These are phyloP conservation scores for Calyptommatus sinebrachiatus DNA, from an alignment of 2,113 vertebrate species.

Conservation along the genomic window DNA sequence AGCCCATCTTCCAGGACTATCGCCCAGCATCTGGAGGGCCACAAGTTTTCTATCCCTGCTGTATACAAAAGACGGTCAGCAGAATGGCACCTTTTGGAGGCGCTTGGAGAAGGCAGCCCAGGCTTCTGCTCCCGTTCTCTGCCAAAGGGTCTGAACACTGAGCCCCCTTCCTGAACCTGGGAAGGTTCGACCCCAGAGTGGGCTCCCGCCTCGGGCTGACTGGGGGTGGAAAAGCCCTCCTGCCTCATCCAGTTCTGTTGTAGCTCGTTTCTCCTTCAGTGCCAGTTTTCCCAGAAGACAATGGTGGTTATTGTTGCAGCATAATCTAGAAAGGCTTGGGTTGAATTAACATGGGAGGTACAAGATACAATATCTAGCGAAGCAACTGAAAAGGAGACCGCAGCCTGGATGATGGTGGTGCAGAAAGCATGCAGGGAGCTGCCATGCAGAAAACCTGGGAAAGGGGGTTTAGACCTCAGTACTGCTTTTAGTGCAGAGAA, in stretches of 20 bases:
- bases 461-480: constrained; percentile 36
- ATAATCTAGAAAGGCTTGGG: constrained; percentile 64
- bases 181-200: background rate
- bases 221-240: background rate
- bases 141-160: background rate
- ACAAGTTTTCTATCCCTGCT: background rate
- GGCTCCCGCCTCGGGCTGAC: background rate
- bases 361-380: constrained; percentile 62
- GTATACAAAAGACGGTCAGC: constrained; percentile 12
- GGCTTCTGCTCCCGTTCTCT: background rate
- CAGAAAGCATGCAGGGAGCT: constrained; percentile 73
- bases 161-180: background rate
- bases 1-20: background rate
- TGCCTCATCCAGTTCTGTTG: constrained; percentile 28
- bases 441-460: constrained; percentile 74
- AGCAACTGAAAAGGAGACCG: constrained; percentile 70
- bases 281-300: constrained; percentile 68
- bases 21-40: background rate
- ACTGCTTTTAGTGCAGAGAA: constrained; percentile 42
- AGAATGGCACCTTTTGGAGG: background rate
- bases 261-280: constrained; percentile 55
- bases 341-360: constrained; percentile 65
- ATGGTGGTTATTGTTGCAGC: constrained; percentile 57
- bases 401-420: constrained; percentile 67
- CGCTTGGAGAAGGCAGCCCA: background rate